Base-by-base conservation (phyloP, 2,113 vertebrate species). In the Triplophysa dalaica region DNA sequence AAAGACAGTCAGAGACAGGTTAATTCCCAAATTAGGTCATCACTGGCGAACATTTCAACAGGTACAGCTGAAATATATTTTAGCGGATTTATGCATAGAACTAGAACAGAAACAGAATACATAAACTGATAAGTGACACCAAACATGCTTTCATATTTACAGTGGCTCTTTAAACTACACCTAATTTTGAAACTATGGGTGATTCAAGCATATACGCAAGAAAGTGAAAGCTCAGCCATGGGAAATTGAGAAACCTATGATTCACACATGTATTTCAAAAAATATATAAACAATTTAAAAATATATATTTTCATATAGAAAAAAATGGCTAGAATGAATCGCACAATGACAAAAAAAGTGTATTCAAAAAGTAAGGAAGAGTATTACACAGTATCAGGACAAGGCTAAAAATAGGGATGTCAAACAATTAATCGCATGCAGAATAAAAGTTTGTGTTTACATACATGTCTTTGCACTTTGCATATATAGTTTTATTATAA, bases 1-100 rank as follows among this genome's bases (percentile, higher is more conserved):
- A 80, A 64, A 48, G 41, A 77, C 67, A 72, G 78, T 62, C 62
- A 74, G 14, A 29, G 11, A 64, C 1, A 4, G 16, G 41, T 67
- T 45, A 22, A 67, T 45, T 67, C 38, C n/a, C 41, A 21, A 13
- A 22, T 45, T 48, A 68, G 41, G 41, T 67, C 41, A 67, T 45
- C 41, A 45, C 12, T 67, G 19, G 11, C 4, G 4, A 4, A 2
- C n/a, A 10, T 5, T 21, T 21, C 41, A 68, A 19, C 12, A 65
- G 19, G 33, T 38, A 65, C 29, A 5, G 8, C 33, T 38, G 17
- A 65, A 65, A 66, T 21, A 5, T 43, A 13, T 13, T 13, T 67
- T 67, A 19, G 17, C 19, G 4, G 19, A 54, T 54, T 6, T 54
- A 17, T 19, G 19, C 8, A 6, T 58, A 21, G 6, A 56, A 21